phyloP scores from a whole-genome alignment of 2,888 invertebrate species.

The Alviniconcha strummeri region DNA sequence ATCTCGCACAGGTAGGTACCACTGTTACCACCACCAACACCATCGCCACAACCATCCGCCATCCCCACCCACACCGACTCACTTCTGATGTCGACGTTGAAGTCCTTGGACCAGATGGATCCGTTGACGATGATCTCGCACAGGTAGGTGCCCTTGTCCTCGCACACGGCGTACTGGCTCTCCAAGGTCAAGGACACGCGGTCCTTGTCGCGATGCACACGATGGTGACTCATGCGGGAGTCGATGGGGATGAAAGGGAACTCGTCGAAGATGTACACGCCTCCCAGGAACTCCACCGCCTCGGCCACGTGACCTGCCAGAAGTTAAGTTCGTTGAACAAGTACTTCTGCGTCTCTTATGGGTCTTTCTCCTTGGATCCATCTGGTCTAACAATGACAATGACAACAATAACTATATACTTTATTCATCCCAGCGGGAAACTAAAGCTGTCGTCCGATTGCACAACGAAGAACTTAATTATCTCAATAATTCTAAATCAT shows the following conservation, averaged over 20 bases:
- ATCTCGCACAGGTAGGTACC: constrained; percentile 36
- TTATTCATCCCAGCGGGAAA: too few species aligned
- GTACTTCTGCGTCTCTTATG: too few species aligned
- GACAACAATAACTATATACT: too few species aligned
- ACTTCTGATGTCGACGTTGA: constrained; percentile 40
- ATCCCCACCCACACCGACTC: not conserved
- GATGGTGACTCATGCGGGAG: constrained; percentile 41
- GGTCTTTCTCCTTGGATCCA: too few species aligned
- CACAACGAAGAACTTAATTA: too few species aligned
- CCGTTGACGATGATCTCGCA: constrained; percentile 42
- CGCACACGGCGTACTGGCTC: constrained; percentile 42
- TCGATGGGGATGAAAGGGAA: constrained; percentile 44
- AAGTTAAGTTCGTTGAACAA: not conserved
- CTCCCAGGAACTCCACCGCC: constrained; percentile 34
- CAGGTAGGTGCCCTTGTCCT: constrained; percentile 42
- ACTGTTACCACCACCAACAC: not conserved
- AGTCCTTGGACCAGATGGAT: constrained; percentile 39
- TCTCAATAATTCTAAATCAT: too few species aligned
- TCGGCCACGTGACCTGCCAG: constrained; percentile 23
- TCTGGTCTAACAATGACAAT: too few species aligned
- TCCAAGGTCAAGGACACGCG: constrained; percentile 36
- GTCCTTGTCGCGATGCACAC: constrained; percentile 38
- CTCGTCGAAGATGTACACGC: constrained; percentile 40
- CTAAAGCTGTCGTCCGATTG: too few species aligned
- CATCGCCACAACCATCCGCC: not conserved